Evolutionary conservation across 2,797 vertebrate genomes (phyloP), one percentile per base, ranked within the genome.

Genomic region (Lagorchestes hirsutus): DNA sequence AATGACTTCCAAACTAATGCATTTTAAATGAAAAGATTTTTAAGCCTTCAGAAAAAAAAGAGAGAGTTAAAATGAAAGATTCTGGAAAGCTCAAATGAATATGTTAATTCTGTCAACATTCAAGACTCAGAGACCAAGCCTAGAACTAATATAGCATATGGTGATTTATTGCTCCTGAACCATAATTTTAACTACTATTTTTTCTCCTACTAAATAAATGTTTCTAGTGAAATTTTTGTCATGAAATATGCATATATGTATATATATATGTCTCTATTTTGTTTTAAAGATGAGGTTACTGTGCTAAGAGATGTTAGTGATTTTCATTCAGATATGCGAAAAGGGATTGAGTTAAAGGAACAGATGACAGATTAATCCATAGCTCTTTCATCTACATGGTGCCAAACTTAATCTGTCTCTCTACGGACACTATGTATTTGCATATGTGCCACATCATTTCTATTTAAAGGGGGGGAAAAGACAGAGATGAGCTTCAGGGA

Each of bases 31-130:
- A 97, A 97, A 95, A 54, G 1, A 14, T 55, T 57, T 94, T 95
- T 57, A 97, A 98, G 96, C 91, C 96, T 97, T 94, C 92, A 94
- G 95, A 95, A 93, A 97, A 97, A 97, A 57, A 97, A 92, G 96
- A 96, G 94, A 95, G 97, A 98, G 91, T 92, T 93, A 95, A 97
- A 96, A 54, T 96, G 97, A 98, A 98, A 97, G 92, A 97, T 40
- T 57, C 29, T 18, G 57, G 94, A 95, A 96, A 95, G 92, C 57
- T 96, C 57, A 97, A 98, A 98, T 98, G 97, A 98, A 98, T 98
- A 97, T 97, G 98, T 98, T 97, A 97, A 97, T 98, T 97, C 97
- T 97, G 96, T 98, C 97, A 98, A 95, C 94, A 97, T 0, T 4
- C n/a, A 95, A 97, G 95, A 57, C 90, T 95, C 95, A 34, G 93